A percentile compares a stretch with the other conserved stretches of the same genome.
These are phyloP conservation scores for Aramus guarauna DNA, from an alignment of 2,113 vertebrate genomes.

Conservation along the genomic window DNA sequence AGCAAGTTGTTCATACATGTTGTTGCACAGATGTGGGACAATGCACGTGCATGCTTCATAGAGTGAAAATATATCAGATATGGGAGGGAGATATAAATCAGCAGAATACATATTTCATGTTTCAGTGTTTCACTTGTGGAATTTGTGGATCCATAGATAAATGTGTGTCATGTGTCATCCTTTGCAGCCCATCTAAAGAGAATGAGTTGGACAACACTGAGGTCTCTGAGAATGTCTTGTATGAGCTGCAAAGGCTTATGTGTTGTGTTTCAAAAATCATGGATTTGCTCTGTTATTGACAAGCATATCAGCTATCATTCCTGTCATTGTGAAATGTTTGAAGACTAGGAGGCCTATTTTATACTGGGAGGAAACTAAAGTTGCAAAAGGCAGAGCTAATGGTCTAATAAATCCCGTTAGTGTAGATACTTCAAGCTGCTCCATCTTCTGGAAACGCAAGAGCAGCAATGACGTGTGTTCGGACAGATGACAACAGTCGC, in stretches of 20 bases:
- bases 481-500: not conserved
- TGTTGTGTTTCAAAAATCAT: not conserved
- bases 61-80: not conserved
- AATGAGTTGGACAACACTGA: not conserved
- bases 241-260: not conserved
- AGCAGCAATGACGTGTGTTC: not conserved
- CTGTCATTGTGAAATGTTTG: not conserved
- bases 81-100: not conserved
- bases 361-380: not conserved
- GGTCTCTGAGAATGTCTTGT: not conserved
- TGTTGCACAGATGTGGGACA: not conserved
- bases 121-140: not conserved
- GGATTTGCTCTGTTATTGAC: not conserved
- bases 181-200: not conserved
- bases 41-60: not conserved
- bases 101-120: not conserved
- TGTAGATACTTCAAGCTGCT: not conserved
- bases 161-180: not conserved
- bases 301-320: not conserved
- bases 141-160: not conserved
- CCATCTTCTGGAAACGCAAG: not conserved
- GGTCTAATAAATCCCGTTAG: not conserved
- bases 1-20: accelerated
- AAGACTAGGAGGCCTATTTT: not conserved
- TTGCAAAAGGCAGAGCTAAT: not conserved